phyloP scores from a whole-genome alignment of 1,140 invertebrate genomes.

The Zaprionus ornatus region DNA sequence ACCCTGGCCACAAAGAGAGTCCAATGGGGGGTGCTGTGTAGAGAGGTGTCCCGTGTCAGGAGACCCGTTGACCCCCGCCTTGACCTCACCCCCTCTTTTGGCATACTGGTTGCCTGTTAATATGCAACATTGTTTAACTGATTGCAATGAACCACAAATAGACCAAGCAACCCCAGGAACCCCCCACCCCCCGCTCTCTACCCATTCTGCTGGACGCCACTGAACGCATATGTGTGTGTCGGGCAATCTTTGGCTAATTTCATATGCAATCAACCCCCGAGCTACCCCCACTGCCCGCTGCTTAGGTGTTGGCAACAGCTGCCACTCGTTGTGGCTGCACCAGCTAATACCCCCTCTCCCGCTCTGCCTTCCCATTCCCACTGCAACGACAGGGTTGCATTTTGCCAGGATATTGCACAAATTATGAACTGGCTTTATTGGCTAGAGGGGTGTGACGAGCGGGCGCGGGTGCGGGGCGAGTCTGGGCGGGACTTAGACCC shows the following conservation, averaged over 20 bases:
- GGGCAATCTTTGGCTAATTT: constrained; percentile 58
- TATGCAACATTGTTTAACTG: constrained; percentile 78
- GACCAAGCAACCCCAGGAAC: constrained; percentile 1
- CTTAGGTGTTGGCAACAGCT: constrained; percentile 41
- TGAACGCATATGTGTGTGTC: constrained; percentile 24
- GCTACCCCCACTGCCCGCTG: neutral
- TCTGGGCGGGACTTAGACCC: neutral
- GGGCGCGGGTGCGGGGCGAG: neutral
- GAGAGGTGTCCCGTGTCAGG: neutral
- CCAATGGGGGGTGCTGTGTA: neutral
- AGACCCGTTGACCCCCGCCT: neutral
- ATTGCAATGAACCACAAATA: constrained; percentile 62
- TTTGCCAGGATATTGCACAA: constrained; percentile 41
- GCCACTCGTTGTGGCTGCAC: neutral
- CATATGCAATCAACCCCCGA: constrained; percentile 38
- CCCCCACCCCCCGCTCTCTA: neutral
- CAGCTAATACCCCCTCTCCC: neutral
- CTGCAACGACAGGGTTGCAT: constrained; percentile 17
- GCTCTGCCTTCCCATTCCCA: neutral
- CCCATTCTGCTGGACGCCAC: neutral
- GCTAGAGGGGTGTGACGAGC: neutral
- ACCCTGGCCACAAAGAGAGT: constrained; percentile 17
- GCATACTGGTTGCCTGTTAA: constrained; percentile 53
- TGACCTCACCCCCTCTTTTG: neutral
- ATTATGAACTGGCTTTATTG: constrained; percentile 55